phyloP scores from a whole-genome alignment of 1,140 invertebrate species.

The Ptiloglossa arizonensis region DNA sequence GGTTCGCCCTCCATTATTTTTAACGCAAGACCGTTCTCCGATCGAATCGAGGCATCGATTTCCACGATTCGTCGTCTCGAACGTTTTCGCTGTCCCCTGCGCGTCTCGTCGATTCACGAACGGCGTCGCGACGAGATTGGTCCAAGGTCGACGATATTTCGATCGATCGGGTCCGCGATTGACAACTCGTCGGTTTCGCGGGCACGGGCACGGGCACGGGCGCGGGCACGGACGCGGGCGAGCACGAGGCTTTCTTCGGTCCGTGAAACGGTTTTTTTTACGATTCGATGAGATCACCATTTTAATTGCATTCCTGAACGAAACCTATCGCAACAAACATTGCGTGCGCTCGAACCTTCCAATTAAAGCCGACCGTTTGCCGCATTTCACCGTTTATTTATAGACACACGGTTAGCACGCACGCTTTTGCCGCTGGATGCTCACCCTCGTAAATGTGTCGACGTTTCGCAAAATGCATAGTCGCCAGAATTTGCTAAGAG shows the following conservation, averaged over 20 bases:
- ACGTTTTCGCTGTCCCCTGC: no score
- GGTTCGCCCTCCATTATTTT: neutral
- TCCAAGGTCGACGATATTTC: neutral
- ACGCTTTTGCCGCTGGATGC: slow-evolving; percentile 66
- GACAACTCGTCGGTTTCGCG: neutral
- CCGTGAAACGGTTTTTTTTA: slow-evolving; percentile 30
- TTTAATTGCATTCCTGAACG: slow-evolving; percentile 70
- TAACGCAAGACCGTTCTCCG: neutral
- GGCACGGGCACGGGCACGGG: no score
- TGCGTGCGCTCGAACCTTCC: slow-evolving; percentile 70
- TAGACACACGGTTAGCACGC: slow-evolving; percentile 63
- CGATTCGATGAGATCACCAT: slow-evolving; percentile 66
- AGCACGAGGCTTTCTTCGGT: neutral
- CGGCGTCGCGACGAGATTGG: no score
- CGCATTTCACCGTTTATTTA: slow-evolving; percentile 72
- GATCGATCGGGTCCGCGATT: slow-evolving; percentile 1
- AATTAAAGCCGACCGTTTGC: slow-evolving; percentile 72
- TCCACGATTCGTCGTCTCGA: neutral
- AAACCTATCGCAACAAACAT: slow-evolving; percentile 70
- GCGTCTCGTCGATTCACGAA: no score
- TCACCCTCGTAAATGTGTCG: slow-evolving; percentile 68
- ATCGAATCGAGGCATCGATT: neutral
- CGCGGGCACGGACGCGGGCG: no score
- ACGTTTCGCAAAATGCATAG: slow-evolving; percentile 68
- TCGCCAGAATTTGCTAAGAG: slow-evolving; percentile 67